phyloP scores from a whole-genome alignment of 2,113 vertebrate genomes.

The Casuarius casuarius region DNA sequence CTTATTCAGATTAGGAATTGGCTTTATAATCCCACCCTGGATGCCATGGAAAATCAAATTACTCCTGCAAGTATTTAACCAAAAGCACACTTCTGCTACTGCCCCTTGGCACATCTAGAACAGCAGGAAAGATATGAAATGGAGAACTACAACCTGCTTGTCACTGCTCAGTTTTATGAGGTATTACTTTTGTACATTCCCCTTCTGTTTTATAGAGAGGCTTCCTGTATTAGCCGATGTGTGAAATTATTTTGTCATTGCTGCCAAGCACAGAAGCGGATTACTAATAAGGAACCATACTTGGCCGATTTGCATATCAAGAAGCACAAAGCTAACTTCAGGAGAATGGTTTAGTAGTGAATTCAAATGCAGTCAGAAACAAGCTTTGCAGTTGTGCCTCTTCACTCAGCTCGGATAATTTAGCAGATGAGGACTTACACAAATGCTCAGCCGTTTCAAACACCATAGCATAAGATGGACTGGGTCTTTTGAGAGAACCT shows the following conservation, averaged over 20 bases:
- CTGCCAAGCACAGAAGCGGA: background rate
- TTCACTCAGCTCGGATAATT: background rate
- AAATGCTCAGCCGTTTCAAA: background rate
- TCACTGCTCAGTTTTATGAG: background rate
- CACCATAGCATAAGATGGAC: background rate
- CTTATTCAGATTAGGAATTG: background rate
- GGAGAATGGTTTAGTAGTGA: background rate
- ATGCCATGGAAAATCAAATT: background rate
- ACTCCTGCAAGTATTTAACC: background rate
- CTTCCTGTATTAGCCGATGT: background rate
- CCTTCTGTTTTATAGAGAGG: background rate
- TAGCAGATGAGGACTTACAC: background rate
- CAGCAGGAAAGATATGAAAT: background rate
- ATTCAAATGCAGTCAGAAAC: background rate
- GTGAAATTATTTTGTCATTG: background rate
- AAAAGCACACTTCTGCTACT: background rate
- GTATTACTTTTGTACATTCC: background rate
- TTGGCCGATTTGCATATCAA: background rate
- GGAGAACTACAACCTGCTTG: background rate
- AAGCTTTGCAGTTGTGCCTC: background rate
- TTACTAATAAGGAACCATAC: background rate
- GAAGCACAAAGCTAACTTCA: background rate
- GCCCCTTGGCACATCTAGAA: background rate
- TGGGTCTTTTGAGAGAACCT: background rate
- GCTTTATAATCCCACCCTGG: background rate